These are phyloP conservation scores for Ageneiosus marmoratus DNA, from an alignment of 2,113 vertebrate species.

Conservation along the genomic window DNA sequence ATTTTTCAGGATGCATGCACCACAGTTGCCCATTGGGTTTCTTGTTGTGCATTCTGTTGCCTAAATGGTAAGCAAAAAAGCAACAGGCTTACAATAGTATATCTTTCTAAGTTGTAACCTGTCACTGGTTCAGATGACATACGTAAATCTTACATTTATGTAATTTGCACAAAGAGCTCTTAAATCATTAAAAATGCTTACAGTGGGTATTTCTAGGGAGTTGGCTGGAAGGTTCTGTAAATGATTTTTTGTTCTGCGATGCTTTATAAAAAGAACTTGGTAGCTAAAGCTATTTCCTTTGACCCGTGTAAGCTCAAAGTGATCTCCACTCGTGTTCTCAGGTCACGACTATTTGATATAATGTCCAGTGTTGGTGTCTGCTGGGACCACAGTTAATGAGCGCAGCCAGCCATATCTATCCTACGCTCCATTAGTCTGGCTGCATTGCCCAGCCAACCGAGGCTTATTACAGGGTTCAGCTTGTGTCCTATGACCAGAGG, in stretches of 20 bases:
- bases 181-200: not conserved
- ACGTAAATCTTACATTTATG: not conserved
- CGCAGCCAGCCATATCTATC: conserved; percentile 48
- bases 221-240: not conserved
- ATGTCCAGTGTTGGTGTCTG: conserved; percentile 39
- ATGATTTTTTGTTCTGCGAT: not conserved
- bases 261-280: conserved; percentile 1
- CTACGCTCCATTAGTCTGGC: conserved; percentile 50
- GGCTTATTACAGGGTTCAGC: conserved; percentile 43
- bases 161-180: not conserved
- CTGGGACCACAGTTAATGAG: conserved; percentile 49
- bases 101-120: not conserved
- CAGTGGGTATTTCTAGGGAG: not conserved
- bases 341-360: conserved; percentile 40
- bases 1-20: not conserved
- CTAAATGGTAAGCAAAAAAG: not conserved
- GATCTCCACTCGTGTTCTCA: conserved; percentile 18
- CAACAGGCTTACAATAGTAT: not conserved
- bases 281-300: conserved; percentile 24
- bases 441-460: conserved; percentile 35
- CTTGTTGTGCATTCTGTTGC: not conserved
- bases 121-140: not conserved
- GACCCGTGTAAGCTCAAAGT: conserved; percentile 27
- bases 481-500: conserved; percentile 15
- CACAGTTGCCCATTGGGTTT: not conserved